Evolutionary conservation across 2,888 invertebrate genomes (phyloP), one percentile per base, ranked within the genome.

Genomic region (Vannuccia rotundouncinata): DNA sequence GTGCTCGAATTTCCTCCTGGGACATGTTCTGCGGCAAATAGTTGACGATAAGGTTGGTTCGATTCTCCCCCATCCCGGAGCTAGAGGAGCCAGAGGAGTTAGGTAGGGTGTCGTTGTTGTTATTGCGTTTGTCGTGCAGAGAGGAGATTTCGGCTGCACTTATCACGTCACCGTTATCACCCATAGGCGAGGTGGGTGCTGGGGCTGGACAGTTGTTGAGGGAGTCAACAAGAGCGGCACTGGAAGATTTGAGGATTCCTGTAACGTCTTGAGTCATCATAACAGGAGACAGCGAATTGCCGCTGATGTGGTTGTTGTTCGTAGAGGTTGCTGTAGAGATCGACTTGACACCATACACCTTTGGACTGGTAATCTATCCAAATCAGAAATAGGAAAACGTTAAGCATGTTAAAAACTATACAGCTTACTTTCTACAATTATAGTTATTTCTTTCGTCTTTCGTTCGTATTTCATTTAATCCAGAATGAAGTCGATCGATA

Each of bases 21-120:
- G 95, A 95, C 99, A 99, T 99, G 85, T 94, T 96, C 91, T 99
- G 99, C 82, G 99, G 99, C 89, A 99, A 91, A 90, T 99, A 99
- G 91, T 99, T 99, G 87, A 99, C 98, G 89, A 99, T 99, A 85
- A 99, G 92, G 90, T 99, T 99, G 85, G 98, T 99, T 91, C 95
- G 94, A 86, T 94, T 94, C 90, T 95, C 95, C 90, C 94, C 93
- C 45, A 45, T 45, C 5, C 45, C 45, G 45, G 45, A 45, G 45
- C 45, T 45, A 5, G 45, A 45, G 45, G 45, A 45, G 5, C 45
- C 45, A 5, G 45, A 45, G 17, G 45, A 45, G 17, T 5, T 45
- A 45, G 17, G 5, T 5, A 13, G 45, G 45, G 5, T 5, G 17
- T 13, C 45, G 45, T 45, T 17, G 45, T 45, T 45, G 45, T 45